Percentiles rank a stretch among this genome's conserved stretches.
Evolutionary conservation across 2,113 vertebrate genomes (phyloP).

Genomic region (Corythornis madagascariensis): DNA sequence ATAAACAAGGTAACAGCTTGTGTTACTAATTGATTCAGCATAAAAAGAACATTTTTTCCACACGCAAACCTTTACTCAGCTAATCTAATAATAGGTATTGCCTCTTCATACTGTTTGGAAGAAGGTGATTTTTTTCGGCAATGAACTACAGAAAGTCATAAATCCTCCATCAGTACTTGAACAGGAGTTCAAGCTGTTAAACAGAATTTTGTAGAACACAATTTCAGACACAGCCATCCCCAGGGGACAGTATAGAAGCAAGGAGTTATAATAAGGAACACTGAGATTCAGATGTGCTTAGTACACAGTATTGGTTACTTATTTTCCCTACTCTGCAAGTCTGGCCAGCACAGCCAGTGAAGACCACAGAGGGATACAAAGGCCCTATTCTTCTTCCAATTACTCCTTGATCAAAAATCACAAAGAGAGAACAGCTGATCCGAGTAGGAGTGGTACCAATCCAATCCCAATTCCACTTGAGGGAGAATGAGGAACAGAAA

Average conservation of each 20-base stretch:
- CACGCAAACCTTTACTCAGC: neutral
- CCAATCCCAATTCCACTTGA: neutral
- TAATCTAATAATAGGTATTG: neutral
- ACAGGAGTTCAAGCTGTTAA: neutral
- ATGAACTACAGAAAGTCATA: neutral
- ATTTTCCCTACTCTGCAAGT: neutral
- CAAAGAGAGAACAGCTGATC: neutral
- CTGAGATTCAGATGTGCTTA: neutral
- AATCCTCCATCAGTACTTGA: neutral
- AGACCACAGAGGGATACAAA: neutral
- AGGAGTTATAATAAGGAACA: neutral
- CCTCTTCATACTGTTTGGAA: neutral
- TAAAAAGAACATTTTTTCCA: neutral
- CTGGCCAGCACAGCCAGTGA: rapidly evolving
- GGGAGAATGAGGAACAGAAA: neutral
- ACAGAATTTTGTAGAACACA: neutral
- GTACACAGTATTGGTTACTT: neutral
- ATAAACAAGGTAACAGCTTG: neutral
- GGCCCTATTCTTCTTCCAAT: neutral
- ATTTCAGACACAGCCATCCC: neutral
- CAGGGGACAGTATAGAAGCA: neutral
- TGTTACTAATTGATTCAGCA: neutral
- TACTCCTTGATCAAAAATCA: neutral
- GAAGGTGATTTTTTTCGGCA: neutral
- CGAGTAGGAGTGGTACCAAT: neutral